Evolutionary conservation across 2,113 vertebrate genomes (phyloP), one percentile per base, ranked within the genome.

Genomic region (Sminthopsis crassicaudata): DNA sequence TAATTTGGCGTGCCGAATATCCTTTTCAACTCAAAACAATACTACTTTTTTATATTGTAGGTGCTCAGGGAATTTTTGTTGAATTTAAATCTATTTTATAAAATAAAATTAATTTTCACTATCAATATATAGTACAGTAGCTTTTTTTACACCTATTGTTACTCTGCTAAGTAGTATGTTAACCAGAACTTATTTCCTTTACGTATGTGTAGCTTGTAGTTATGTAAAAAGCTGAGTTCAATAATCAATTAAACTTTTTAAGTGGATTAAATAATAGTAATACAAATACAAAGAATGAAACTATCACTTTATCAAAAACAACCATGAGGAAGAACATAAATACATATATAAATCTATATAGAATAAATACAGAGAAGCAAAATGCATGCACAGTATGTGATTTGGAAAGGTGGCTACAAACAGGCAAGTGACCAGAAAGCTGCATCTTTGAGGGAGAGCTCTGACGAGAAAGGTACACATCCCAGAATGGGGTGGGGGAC

Each of bases 181-280:
- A 94, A 93, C 46, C 89, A 92, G 90, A 91, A 57, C 30, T 92
- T 91, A 30, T 8, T 93, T 84, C 92, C 22, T 25, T 93, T 16
- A 76, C 50, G 36, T 2, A n/a, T 84, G 55, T 3, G 22, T 76
- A 46, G 53, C 36, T 36, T 91, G 25, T 25, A 76, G 30, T 53
- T 46, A 94, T 7, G 30, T 93, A 57, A 42, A 48, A 55, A 97
- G 84, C 19, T 51, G 67, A n/a, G 19, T 24, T 97, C 90, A 92
- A 8, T 8, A 91, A 22, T 48, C 53, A 94, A 53, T 76, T n/a
- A n/a, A 84, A 22, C 19, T 9, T 51, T 51, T 51, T 51, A 51
- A 48, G 8, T 48, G 48, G 48, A 48, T 48, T 48, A 48, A 48
- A 48, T 48, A 48, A 48, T 42, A 84, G 6, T 84, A 84, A 84